Evolutionary conservation across 2,888 invertebrate genomes (phyloP), one percentile per base, ranked within the genome.

Genomic region (Saturnia pavonia): DNA sequence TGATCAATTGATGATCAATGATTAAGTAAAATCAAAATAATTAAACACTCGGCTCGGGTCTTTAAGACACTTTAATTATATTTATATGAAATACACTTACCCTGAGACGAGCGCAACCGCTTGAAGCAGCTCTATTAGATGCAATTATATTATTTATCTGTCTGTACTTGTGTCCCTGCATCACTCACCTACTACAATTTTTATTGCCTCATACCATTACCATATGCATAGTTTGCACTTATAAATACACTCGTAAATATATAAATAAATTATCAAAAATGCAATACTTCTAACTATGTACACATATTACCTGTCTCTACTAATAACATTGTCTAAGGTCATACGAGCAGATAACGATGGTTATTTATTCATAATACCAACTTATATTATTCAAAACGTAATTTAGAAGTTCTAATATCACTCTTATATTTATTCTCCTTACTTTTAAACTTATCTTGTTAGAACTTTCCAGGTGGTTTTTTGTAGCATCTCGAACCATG

Each of bases 121-220:
- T 25, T 25, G 22, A 12, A 25, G 57, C 57, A 57, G 14, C 57
- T 25, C 16, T n/a, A 25, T 57, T 25, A 25, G 0, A 25, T 57
- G 57, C 22, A 57, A 57, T 57, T 57, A 57, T 22, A 57, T 25
- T 57, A 57, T 57, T 25, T 57, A 57, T 57, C 57, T 57, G 57
- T 51, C 51, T n/a, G n/a, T n/a, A 51, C 51, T n/a, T 8, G 9
- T 57, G 12, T 57, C 25, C 9, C 16, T 57, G 25, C 11, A 12
- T 57, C 22, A 22, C 1, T 54, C 25, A 57, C 1, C 1, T 25
- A 57, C 12, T 25, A 25, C 22, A 22, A 8, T 57, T 54, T 22
- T 54, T 7, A 51, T 51, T n/a, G n/a, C 51, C 51, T 51, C n/a
- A 51, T 19, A 51, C 4, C 0, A 19, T 51, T 51, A n/a, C 45